Percentiles rank a stretch among this genome's conserved stretches.
phyloP scores from a whole-genome alignment of 1,140 invertebrate genomes.

The Chymomyza costata region DNA sequence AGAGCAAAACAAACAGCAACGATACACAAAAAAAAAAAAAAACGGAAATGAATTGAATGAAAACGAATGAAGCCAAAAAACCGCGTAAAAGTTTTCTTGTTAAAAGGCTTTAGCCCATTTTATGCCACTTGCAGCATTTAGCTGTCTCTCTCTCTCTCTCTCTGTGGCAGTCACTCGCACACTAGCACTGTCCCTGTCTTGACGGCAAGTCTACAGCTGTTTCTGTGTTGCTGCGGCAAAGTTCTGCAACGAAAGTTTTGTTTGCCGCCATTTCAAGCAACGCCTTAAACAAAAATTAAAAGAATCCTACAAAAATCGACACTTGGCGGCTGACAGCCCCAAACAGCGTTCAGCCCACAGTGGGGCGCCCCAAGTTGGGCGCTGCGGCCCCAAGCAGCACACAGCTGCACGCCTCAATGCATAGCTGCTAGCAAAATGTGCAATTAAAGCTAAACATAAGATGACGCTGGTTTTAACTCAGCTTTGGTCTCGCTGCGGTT shows the following conservation, averaged over 20 bases:
- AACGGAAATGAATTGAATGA: slow-evolving; percentile 52
- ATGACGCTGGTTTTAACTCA: too few species aligned
- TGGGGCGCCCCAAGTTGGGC: too few species aligned
- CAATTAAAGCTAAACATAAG: slow-evolving; percentile 54
- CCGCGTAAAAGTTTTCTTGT: slow-evolving; percentile 56
- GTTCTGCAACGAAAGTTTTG: slow-evolving; percentile 29
- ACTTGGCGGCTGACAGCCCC: slow-evolving; percentile 11
- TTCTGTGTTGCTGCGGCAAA: slow-evolving; percentile 9
- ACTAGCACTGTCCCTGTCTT: neutral
- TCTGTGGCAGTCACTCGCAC: too few species aligned
- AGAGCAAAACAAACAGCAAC: neutral
- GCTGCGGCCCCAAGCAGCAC: too few species aligned
- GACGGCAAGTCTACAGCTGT: neutral
- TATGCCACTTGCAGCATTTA: slow-evolving; percentile 14
- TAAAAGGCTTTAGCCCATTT: slow-evolving; percentile 30
- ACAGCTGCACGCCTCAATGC: too few species aligned
- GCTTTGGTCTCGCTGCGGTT: neutral
- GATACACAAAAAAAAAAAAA: neutral
- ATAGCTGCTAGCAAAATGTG: slow-evolving; percentile 16
- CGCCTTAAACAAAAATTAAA: slow-evolving; percentile 28
- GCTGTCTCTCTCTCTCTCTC: neutral
- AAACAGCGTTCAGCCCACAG: too few species aligned
- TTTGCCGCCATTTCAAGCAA: slow-evolving; percentile 16
- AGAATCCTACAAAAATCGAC: slow-evolving; percentile 35
- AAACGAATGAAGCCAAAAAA: slow-evolving; percentile 53